Base-by-base conservation (phyloP, 2,113 vertebrate species). In the Phyllostomus hastatus region DNA sequence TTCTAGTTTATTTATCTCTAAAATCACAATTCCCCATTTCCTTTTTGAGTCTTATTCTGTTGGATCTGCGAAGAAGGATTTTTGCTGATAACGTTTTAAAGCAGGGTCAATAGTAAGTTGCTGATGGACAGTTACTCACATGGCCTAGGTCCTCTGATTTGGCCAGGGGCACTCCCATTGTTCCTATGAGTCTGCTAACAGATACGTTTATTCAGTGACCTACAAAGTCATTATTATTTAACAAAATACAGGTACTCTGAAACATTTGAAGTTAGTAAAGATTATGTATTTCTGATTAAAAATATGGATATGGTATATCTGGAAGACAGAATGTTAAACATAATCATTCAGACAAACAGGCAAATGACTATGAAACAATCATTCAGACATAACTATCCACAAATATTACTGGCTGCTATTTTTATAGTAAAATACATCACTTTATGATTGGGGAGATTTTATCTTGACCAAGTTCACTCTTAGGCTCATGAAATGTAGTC, bases 111-210 rank as follows among this genome's bases (percentile, higher is more conserved):
- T 5, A 31, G 1, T 16, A 46, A 38, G 31, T 46, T 70, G 1
- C 24, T n/a, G 17, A 10, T 69, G 11, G 28, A 17, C 1, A 52
- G 15, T 31, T 41, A 22, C 3, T 54, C 2, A 6, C 1, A 33
- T 48, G 43, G 8, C 7, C 20, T 61, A 46, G 7, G 3, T 75
- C 35, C 7, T 54, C 46, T 38, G 15, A 70, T 2, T 15, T 19
- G 28, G 1, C 4, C 54, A 79, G 1, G 0, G 5, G 3, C 3
- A 22, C 22, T 22, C 46, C 50, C 5, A 28, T 22, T 43, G 0
- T 41, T 88, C 9, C 15, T 38, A 6, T 35, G 6, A 82, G 7
- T 0, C 48, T 24, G 0, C 17, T 33, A 38, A 90, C 15, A 75
- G 17, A 20, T 7, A 16, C 3, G 38, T 52, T 41, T 84, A 31